A percentile compares a stretch with the other conserved stretches of the same genome.
Conservation (phyloP, 2,888 invertebrate genomes). For the Caenorhabditis wallacei region DNA sequence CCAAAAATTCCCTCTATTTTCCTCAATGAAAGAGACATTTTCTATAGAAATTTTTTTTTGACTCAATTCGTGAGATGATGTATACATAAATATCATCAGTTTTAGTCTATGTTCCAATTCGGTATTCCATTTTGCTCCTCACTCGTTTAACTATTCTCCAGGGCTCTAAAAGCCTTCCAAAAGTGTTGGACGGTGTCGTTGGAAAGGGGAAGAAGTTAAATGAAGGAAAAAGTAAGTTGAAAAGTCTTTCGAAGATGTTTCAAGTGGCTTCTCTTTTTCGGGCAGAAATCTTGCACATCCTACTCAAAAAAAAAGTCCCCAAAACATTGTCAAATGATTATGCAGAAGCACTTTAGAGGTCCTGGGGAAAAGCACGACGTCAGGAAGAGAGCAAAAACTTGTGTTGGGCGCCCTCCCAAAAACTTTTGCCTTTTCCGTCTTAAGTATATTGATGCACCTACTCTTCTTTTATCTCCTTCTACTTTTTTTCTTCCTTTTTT, state of each 20-base stretch:
- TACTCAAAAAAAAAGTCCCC: slow-evolving; percentile 28
- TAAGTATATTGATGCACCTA: slow-evolving; percentile 30
- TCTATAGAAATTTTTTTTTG: slow-evolving; percentile 21
- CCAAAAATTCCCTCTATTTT: slow-evolving; percentile 3
- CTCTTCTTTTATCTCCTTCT: slow-evolving; percentile 9
- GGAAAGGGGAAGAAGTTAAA: slow-evolving; percentile 12
- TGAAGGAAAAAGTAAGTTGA: slow-evolving; percentile 31
- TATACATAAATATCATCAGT: slow-evolving; percentile 9
- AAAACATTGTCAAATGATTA: slow-evolving; percentile 60
- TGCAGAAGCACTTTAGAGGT: slow-evolving; percentile 55
- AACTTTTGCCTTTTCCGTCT: slow-evolving; percentile 28
- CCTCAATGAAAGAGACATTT: slow-evolving; percentile 31
- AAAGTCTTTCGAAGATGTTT: slow-evolving; percentile 24
- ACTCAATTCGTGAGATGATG: slow-evolving; percentile 17
- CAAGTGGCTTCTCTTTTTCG: slow-evolving; percentile 14
- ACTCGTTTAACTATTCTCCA: background rate
- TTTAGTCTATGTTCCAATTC: slow-evolving; percentile 25
- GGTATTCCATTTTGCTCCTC: slow-evolving; percentile 7
- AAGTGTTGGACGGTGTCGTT: background rate
- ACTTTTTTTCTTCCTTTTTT: slow-evolving; percentile 1
- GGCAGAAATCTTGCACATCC: slow-evolving; percentile 28
- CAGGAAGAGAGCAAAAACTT: slow-evolving; percentile 25
- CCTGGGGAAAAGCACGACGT: slow-evolving; percentile 23
- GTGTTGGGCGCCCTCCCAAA: slow-evolving; percentile 28
- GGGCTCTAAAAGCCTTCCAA: slow-evolving; percentile 1